Evolutionary conservation across 2,113 vertebrate species (phyloP), one percentile per base, ranked within the genome.

Genomic region (Neotragus pygmaeus): DNA sequence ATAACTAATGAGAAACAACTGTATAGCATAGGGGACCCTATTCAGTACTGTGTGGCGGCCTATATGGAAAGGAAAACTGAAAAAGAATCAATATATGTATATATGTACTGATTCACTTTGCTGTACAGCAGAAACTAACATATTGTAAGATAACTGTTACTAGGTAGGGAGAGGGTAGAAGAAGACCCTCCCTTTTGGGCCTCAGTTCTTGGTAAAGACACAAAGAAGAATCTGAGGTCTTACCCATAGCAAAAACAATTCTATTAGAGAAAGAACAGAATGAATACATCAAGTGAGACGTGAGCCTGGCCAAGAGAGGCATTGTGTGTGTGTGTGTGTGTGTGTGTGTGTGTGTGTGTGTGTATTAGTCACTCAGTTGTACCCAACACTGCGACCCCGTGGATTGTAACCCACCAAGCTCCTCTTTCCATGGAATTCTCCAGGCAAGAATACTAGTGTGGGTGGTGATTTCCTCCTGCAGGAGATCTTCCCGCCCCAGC

Each of bases 331-430:
- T 66, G 33, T 66, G 64, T 36, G 3, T 64, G 62, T n/a, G 7
- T 66, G 4, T 19, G 64, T 66, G 2, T 73, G 53, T 55, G 66
- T 39, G 43, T 43, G 43, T 39, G 70, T 43, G 11, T 73, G 0
- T 23, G 66, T 73, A 5, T 73, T 14, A 43, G n/a, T 43, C 36
- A 75, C 36, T 70, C 70, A 75, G 36, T 7, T 25, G 12, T 75
- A 21, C 43, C 36, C 1, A 6, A 75, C 70, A 43, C 23, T 75
- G 36, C 0, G 1, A 75, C 12, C 36, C 23, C 1, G 0, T 75
- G 36, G 21, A 73, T 12, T 43, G 36, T 73, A 75, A 43, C 36
- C 70, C 36, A 75, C 11, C 6, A 27, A 12, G 36, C 39, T 75
- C 70, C 23, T 27, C 70, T 75, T 12, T 75, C 23, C 12, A 75